Conservation (phyloP, 2,113 vertebrate species). For the Syrrhaptes paradoxus region DNA sequence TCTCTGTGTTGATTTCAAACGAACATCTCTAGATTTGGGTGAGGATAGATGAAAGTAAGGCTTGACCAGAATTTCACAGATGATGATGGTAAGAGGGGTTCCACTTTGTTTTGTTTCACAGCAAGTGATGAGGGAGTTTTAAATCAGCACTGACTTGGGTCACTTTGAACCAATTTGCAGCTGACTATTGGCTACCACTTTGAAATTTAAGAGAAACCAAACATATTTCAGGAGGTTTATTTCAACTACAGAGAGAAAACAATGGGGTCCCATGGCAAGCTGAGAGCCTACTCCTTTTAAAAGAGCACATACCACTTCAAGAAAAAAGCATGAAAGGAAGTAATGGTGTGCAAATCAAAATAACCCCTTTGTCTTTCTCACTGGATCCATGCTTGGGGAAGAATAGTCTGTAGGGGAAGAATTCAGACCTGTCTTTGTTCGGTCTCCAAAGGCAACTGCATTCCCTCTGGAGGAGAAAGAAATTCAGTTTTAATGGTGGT, state of each 20-base stretch:
- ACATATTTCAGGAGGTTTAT: conserved; percentile 9
- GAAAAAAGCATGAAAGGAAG: conserved; percentile 5
- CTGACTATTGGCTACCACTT: not conserved
- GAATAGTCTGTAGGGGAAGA: conserved; percentile 32
- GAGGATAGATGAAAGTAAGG: not conserved
- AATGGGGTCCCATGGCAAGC: not conserved
- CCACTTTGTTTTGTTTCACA: not conserved
- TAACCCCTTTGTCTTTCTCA: conserved; percentile 8
- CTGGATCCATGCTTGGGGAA: conserved; percentile 4
- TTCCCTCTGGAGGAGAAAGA: not conserved
- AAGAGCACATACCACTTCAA: not conserved
- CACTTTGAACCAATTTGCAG: not conserved
- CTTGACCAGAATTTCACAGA: not conserved
- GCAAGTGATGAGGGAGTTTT: not conserved
- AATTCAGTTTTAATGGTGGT: not conserved
- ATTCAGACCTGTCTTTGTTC: conserved; percentile 32
- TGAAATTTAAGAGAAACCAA: conserved; percentile 24
- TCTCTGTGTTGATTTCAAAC: not conserved
- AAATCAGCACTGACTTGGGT: not conserved
- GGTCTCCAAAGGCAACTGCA: not conserved
- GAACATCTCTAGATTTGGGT: not conserved
- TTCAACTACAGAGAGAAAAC: not conserved
- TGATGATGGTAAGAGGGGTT: not conserved
- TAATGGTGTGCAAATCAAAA: conserved; percentile 43
- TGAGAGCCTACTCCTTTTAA: conserved; percentile 10